phyloP scores from a whole-genome alignment of 1,140 invertebrate genomes.

The Cotesia vestalis region DNA sequence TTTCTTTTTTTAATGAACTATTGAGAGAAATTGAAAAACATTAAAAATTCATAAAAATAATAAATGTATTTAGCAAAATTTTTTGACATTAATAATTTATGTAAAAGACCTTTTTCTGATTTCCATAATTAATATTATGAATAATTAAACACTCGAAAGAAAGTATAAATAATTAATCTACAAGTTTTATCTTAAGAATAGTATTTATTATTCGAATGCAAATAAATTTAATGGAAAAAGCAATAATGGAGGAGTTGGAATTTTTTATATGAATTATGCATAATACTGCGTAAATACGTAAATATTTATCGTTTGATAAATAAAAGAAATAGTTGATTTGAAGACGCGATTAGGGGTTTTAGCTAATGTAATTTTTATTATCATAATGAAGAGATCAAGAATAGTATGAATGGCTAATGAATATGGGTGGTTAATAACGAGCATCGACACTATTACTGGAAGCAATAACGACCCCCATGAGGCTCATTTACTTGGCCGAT shows the following conservation, averaged over 20 bases:
- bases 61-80: too few species aligned
- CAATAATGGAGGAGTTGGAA: background rate
- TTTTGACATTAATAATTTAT: too few species aligned
- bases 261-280: background rate
- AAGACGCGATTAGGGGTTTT: background rate
- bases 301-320: background rate
- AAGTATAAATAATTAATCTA: too few species aligned
- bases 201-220: too few species aligned
- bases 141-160: too few species aligned
- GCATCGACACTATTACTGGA: constrained; percentile 12
- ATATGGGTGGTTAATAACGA: constrained; percentile 14
- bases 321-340: background rate
- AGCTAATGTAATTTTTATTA: background rate
- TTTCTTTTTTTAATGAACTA: too few species aligned
- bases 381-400: background rate
- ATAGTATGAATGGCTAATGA: constrained; percentile 5
- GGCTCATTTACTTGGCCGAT: constrained; percentile 18
- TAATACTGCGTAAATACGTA: background rate
- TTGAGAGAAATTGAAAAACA: too few species aligned
- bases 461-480: constrained; percentile 24
- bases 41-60: too few species aligned
- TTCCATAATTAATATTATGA: too few species aligned
- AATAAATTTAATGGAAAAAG: constrained; percentile 3
- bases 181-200: too few species aligned
- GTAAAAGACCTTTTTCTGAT: too few species aligned